Evolutionary conservation across 1,140 invertebrate species (phyloP), one percentile per base, ranked within the genome.

Genomic region (Aphelenchoides besseyi): DNA sequence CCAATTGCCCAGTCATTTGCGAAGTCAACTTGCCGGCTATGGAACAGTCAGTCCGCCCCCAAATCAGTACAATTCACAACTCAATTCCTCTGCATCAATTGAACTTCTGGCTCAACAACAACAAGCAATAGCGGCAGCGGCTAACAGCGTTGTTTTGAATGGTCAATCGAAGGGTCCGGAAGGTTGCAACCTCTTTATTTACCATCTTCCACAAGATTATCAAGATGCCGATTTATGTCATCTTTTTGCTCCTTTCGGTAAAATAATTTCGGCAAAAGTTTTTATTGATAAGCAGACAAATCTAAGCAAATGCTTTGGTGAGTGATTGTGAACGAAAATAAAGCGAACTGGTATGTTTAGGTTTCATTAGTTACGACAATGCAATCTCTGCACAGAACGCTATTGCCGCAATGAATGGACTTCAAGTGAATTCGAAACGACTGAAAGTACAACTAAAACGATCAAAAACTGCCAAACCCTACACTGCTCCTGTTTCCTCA

Each of bases 261-360:
- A 95, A 86, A 94, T 99, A 82, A 97, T 99, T 88, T 96, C 93
- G 87, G 96, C 95, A 83, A 98, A 98, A 89, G 96, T 99, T 72
- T 99, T 98, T 88, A 96, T 98, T 83, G 96, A 98, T 87, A 90
- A 95, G 79, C 95, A 95, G 84, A 99, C 96, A 78, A 98, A 98
- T 88, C 95, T 98, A 87, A 97, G 94, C 89, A 98, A 98, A 90
- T 98, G 96, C 89, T 98, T 98, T 88, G 96, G 96, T 98, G 89
- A 90, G 90, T 89, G 48, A n/a, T 33, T 29, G 18, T 16, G 55
- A 8, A 8, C 12, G 5, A 59, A 59, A 23, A 48, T 12, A 23
- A 48, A 48, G 41, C 12, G 41, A 23, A 54, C 23, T 37, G 30
- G 35, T 0, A 28, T 67, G 64, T 76, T 32, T 30, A 74, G 73